These are phyloP conservation scores for Acromyrmex echinatior DNA, from an alignment of 1,140 invertebrate genomes.

Conservation along the genomic window DNA sequence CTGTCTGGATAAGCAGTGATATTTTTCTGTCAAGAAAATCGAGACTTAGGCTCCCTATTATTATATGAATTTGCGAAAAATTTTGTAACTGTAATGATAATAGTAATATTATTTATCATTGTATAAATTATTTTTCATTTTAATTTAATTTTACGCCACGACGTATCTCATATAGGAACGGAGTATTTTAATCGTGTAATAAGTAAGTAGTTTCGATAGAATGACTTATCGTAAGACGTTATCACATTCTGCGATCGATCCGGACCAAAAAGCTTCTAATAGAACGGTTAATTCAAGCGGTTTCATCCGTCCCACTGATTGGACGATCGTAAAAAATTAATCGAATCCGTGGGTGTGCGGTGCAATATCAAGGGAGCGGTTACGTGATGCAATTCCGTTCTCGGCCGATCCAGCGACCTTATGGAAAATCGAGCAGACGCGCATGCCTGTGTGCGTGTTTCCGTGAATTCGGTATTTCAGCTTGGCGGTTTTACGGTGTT, in stretches of 20 bases:
- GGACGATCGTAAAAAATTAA: slow-evolving; percentile 63
- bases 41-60: too few relatives aligned
- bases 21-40: too few relatives aligned
- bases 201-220: slow-evolving; percentile 6
- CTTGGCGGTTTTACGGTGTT: slow-evolving; percentile 47
- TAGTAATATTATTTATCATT: neutral
- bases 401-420: slow-evolving; percentile 51
- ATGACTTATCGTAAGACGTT: slow-evolving; percentile 33
- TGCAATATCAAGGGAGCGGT: slow-evolving; percentile 62
- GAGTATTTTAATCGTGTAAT: slow-evolving; percentile 13
- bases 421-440: slow-evolving; percentile 57
- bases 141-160: neutral
- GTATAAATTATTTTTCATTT: neutral
- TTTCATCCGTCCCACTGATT: slow-evolving; percentile 54
- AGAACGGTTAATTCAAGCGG: slow-evolving; percentile 59
- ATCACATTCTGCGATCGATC: neutral
- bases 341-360: slow-evolving; percentile 57
- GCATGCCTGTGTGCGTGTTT: neutral
- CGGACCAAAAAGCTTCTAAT: slow-evolving; percentile 60
- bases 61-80: neutral
- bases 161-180: neutral
- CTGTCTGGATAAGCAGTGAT: neutral
- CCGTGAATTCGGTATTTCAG: slow-evolving; percentile 33
- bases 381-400: slow-evolving; percentile 61
- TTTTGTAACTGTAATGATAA: neutral